phyloP scores from a whole-genome alignment of 2,888 invertebrate species.

The Sthenelais limicola region DNA sequence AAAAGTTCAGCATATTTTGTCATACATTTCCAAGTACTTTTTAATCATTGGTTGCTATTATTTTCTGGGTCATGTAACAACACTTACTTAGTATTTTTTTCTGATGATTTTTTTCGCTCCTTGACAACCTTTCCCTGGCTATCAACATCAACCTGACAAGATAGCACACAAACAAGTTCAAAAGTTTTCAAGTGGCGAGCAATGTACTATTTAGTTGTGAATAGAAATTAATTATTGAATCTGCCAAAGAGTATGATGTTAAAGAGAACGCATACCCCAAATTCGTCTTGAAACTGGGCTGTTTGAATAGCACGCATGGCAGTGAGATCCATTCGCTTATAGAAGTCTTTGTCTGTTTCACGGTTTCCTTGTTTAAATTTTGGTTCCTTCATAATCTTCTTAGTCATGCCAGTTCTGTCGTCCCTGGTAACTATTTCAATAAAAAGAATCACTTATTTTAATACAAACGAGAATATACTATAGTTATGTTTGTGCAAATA shows the following conservation, averaged over 20 bases:
- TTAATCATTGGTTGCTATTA: no score
- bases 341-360: conserved; percentile 58
- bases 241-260: no score
- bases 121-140: not conserved
- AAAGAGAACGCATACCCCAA: conserved; percentile 56
- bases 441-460: no score
- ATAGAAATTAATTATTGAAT: no score
- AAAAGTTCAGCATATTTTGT: no score
- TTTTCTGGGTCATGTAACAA: no score
- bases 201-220: no score
- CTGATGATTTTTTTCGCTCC: not conserved
- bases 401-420: conserved; percentile 50
- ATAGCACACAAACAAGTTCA: no score
- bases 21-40: no score
- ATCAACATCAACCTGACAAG: not conserved
- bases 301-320: conserved; percentile 53
- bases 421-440: not conserved
- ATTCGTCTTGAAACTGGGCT: conserved; percentile 59
- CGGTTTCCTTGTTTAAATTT: conserved; percentile 54
- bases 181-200: no score
- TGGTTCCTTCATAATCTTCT: conserved; percentile 53
- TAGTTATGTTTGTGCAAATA: no score
- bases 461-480: no score
- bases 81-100: conserved; percentile 29
- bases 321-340: conserved; percentile 57